Base-by-base conservation (phyloP, 2,888 invertebrate genomes). In the Nematopogon swammerdamellus region DNA sequence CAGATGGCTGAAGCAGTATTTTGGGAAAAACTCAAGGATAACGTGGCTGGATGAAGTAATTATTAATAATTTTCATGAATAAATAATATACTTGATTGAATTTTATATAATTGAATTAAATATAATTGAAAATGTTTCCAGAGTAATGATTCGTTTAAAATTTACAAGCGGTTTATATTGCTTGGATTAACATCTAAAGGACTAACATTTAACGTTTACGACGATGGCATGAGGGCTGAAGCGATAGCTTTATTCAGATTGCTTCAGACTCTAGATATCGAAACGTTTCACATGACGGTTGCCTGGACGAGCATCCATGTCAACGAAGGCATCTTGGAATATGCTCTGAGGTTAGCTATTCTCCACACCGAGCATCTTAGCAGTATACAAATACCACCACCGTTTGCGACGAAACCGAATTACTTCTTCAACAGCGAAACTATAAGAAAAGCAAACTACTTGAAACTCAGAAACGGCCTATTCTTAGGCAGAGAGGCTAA, bases 261-360 rank as follows among this genome's bases (percentile, higher is more conserved):
- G 6, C 61, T 82, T n/a, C 65, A 67, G 61, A 65, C 61, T 44
- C 59, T 70, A 44, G 67, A 72, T 45, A 62, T 66, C 48, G 69
- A 70, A 52, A 65, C 74, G 48, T 58, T 64, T 18, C 58, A 65
- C 20, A 63, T 59, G n/a, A 58, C 80, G 3, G 62, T 60, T 54
- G 58, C 63, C 45, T 82, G 75, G 72, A 70, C 70, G 1, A 62
- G 66, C 30, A 60, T 64, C 44, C 62, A 73, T 50, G 61, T 83
- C 14, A 83, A 83, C 60, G 67, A 68, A 46, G 79, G 81, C 46
- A 70, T 82, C 59, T 72, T 76, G 52, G 63, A 72, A 18, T 83
- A 82, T 56, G 79, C 73, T 1, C 60, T 66, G 48, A 70, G 71
- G 49, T 57, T 80, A n/a, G 66, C 72, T 16, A 65, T 70, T 36